Evolutionary conservation across 2,113 vertebrate species (phyloP).

Genomic region (Ondatra zibethicus): DNA sequence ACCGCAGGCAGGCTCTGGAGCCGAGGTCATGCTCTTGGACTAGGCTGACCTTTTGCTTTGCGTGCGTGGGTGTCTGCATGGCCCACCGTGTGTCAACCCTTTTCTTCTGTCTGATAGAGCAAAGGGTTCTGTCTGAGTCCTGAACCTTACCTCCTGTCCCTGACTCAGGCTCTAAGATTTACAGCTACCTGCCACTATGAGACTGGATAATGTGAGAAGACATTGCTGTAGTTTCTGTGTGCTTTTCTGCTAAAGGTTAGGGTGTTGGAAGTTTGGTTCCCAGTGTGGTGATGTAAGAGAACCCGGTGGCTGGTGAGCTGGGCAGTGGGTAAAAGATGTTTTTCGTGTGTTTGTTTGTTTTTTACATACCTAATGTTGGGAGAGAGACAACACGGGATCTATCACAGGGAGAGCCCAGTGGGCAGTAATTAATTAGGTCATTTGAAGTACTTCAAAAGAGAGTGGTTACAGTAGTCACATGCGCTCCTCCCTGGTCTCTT

Average conservation of each 20-base stretch:
- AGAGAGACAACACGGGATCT: neutral
- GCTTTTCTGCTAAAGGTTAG: neutral
- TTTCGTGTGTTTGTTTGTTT: neutral
- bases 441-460: too few relatives aligned
- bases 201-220: neutral
- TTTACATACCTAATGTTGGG: neutral
- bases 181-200: neutral
- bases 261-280: neutral
- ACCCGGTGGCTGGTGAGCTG: neutral
- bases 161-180: neutral
- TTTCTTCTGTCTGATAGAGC: neutral
- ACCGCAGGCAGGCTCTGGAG: neutral
- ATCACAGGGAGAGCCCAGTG: neutral
- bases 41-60: too few relatives aligned
- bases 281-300: neutral
- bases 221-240: neutral
- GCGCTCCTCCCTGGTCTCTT: neutral
- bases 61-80: too few relatives aligned
- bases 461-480: neutral
- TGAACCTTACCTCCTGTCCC: neutral
- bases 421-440: too few relatives aligned
- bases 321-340: neutral
- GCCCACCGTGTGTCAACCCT: neutral
- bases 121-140: neutral
- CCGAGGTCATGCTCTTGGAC: accelerated